These are phyloP conservation scores for Sitta carolinensis DNA, from an alignment of 2,797 vertebrate species.

Conservation along the genomic window DNA sequence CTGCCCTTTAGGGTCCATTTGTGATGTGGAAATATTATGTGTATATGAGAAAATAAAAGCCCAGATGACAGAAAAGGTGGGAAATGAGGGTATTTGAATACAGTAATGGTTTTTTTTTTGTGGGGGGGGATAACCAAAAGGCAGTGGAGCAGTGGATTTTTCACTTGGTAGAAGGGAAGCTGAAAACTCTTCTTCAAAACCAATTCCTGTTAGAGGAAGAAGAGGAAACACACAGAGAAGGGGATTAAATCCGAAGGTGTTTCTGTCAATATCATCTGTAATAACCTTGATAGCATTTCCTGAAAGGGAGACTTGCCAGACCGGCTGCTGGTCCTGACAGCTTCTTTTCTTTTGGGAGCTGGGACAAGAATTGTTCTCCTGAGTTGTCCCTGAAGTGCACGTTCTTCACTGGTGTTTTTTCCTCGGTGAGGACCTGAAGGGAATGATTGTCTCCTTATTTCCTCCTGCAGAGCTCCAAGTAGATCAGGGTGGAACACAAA, in stretches of 20 bases:
- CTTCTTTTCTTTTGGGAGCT: not conserved
- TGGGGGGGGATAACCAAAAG: not conserved
- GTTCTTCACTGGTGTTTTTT: not conserved
- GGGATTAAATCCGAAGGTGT: not conserved
- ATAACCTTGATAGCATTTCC: not conserved
- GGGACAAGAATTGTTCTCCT: not conserved
- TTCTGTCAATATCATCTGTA: not conserved
- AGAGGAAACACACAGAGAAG: not conserved
- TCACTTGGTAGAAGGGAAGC: not conserved
- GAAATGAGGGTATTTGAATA: not conserved
- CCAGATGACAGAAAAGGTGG: not conserved
- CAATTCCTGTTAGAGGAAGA: not conserved
- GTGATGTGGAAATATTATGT: rapidly evolving
- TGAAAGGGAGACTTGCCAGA: not conserved
- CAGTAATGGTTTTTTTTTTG: not conserved
- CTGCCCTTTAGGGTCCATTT: not conserved
- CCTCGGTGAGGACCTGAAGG: not conserved
- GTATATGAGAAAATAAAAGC: not conserved
- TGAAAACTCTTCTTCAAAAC: not conserved
- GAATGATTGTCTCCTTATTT: not conserved
- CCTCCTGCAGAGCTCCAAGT: not conserved
- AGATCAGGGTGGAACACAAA: not conserved
- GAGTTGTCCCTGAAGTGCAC: not conserved
- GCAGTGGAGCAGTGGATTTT: not conserved
- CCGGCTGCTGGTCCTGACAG: not conserved